phyloP scores from a whole-genome alignment of 1,140 invertebrate genomes.

The Scaptomyza montana region DNA sequence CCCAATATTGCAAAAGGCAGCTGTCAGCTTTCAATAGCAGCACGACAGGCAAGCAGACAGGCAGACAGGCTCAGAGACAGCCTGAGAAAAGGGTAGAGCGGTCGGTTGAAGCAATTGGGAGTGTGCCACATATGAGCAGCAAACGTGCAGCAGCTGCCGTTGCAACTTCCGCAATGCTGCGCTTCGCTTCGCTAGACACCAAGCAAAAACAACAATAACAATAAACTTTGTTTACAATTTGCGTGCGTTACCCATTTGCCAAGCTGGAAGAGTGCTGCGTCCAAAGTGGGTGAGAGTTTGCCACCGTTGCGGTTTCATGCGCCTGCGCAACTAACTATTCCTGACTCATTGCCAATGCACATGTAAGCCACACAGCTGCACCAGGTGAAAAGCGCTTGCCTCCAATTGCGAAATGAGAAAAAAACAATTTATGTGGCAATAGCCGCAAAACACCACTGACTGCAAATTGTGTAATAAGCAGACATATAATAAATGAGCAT shows the following conservation, averaged over 20 bases:
- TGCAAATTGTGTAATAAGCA: constrained; percentile 70
- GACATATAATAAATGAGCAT: constrained; percentile 68
- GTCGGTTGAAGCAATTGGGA: constrained; percentile 17
- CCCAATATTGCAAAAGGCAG: constrained; percentile 61
- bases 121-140: constrained; percentile 37
- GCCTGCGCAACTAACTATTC: constrained; percentile 55
- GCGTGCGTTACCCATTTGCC: constrained; percentile 73
- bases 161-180: constrained; percentile 70
- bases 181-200: constrained; percentile 72
- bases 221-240: constrained; percentile 52
- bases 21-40: constrained; percentile 56
- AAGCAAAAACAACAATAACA: constrained; percentile 16
- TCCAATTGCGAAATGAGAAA: constrained; percentile 68
- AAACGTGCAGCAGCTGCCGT: constrained; percentile 42
- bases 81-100: constrained; percentile 52
- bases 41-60: neutral
- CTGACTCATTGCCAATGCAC: constrained; percentile 51
- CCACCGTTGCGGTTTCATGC: constrained; percentile 54
- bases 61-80: constrained; percentile 13
- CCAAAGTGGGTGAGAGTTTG: constrained; percentile 46
- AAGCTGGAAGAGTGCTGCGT: constrained; percentile 34
- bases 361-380: constrained; percentile 59
- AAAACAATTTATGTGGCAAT: constrained; percentile 38
- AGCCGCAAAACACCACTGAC: constrained; percentile 10
- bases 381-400: constrained; percentile 56